Base-by-base conservation (phyloP, 2,797 vertebrate genomes). In the Coregonus suidteri region DNA sequence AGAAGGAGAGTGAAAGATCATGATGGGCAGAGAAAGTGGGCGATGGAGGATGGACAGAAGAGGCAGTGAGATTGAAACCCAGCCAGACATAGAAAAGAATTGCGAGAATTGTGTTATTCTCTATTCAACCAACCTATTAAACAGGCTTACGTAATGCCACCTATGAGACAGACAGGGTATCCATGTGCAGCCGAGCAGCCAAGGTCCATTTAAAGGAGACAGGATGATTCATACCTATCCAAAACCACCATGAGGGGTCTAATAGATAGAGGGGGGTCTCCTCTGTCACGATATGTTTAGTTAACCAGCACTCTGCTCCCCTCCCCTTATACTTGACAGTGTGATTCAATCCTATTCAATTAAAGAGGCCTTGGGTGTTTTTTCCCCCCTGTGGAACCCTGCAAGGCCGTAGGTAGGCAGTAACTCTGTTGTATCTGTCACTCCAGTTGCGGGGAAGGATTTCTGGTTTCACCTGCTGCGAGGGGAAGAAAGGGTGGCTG, bases 401-500 rank as follows among this genome's bases (percentile, higher is more conserved):
- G 66, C 41, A 66, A 65, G 71, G 75, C 54, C 74, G 30, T 31
- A 74, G 74, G 80, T 73, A 41, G 80, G 68, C 14, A 31, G 52
- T 56, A 30, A 37, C 64, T 70, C 64, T 69, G 74, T 76, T 79
- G 73, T 9, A 6, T 30, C 54, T 73, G 74, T 76, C 62, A 35
- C 34, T 56, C 13, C 11, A 56, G 76, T 75, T 62, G 69, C 74
- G 37, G 69, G 66, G 70, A 52, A 76, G 20, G 62, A 69, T 75
- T 59, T 65, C 53, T 75, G 78, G 78, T 86, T 79, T 47, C 79
- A 37, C 75, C 15, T n/a, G 54, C 11, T 11, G 41, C 30, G 6
- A 56, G 31, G 16, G n/a, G 31, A 30, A 37, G 52, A 30, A 62
- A 20, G 3, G 25, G 62, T 66, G 62, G 65, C 59, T 47, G n/a